These are phyloP conservation scores for Melopsittacus undulatus DNA, from an alignment of 2,797 vertebrate species.

Conservation along the genomic window DNA sequence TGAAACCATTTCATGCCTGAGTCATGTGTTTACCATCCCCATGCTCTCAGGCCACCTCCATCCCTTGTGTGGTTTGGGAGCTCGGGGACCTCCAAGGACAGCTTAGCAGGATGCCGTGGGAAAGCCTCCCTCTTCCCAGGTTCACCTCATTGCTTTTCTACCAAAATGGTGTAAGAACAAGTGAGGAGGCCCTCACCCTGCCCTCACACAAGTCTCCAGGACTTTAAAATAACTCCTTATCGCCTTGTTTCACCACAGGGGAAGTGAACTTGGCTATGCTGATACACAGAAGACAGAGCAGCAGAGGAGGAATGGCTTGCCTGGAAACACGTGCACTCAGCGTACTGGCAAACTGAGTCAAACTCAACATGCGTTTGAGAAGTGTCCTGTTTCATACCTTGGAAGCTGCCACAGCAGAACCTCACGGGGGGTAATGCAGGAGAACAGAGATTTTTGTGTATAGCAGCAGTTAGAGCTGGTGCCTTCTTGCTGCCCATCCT, in stretches of 20 bases:
- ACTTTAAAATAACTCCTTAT: background rate
- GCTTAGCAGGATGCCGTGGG: background rate
- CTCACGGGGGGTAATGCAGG: accelerated
- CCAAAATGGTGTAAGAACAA: background rate
- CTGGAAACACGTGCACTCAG: background rate
- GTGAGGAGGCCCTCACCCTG: background rate
- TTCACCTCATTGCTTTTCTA: background rate
- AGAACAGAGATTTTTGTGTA: background rate
- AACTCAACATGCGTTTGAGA: background rate
- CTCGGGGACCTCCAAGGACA: background rate
- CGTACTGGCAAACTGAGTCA: background rate
- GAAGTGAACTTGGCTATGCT: background rate
- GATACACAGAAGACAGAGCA: background rate
- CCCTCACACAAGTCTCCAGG: background rate
- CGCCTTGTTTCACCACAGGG: background rate
- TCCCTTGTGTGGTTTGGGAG: background rate
- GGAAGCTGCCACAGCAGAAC: background rate
- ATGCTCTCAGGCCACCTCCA: background rate
- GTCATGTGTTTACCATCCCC: background rate
- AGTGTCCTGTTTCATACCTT: accelerated
- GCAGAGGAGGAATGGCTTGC: background rate
- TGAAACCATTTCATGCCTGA: background rate
- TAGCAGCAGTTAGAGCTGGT: background rate
- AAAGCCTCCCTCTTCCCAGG: background rate
- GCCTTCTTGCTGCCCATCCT: background rate